A percentile compares a stretch with the other conserved stretches of the same genome.
Conservation (phyloP, 2,113 vertebrate genomes). For the Rhabdomys dilectus region DNA sequence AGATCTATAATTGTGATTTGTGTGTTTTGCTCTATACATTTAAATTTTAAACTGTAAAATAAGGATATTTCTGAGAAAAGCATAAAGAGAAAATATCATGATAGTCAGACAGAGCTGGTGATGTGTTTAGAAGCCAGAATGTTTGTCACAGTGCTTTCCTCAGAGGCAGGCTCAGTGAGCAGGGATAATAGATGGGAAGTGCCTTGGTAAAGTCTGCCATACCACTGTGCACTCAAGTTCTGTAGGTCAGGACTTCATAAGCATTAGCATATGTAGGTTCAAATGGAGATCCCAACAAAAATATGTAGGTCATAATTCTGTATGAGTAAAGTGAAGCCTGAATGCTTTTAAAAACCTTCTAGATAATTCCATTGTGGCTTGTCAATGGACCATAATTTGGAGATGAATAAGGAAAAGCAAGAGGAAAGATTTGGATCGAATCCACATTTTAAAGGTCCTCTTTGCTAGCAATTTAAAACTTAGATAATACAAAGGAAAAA, state of each 20-base stretch:
- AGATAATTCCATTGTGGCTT: not conserved
- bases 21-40: not conserved
- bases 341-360: conserved; percentile 13
- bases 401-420: not conserved
- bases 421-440: not conserved
- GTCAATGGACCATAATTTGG: not conserved
- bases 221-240: not conserved
- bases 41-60: conserved; percentile 21
- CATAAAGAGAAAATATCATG: not conserved
- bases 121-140: conserved; percentile 37
- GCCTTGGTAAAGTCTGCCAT: not conserved
- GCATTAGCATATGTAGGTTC: not conserved
- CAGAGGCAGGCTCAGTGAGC: not conserved
- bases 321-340: not conserved
- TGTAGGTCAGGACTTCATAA: not conserved
- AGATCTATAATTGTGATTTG: not conserved
- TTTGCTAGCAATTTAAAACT: not conserved
- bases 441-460: conserved; percentile 9
- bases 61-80: not conserved
- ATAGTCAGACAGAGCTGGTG: not conserved
- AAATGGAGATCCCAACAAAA: not conserved
- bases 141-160: not conserved
- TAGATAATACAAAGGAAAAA: not conserved
- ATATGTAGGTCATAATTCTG: not conserved
- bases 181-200: not conserved